Conservation (phyloP, 2,888 invertebrate genomes). For the Thymelicus lineola region DNA sequence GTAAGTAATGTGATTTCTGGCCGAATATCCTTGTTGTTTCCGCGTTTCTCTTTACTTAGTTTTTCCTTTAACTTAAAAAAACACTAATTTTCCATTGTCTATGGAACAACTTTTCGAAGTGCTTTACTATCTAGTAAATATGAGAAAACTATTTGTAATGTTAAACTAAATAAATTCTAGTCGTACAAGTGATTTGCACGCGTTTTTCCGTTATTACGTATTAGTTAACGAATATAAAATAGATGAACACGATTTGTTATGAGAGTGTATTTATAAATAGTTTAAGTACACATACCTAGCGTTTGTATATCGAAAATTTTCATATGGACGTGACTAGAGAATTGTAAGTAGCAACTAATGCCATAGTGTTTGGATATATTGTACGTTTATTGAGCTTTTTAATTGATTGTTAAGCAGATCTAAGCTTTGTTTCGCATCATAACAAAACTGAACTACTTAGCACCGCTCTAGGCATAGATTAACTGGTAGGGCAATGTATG, state of each 20-base stretch:
- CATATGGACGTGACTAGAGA: conserved; percentile 71
- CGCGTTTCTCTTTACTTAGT: conserved; percentile 17
- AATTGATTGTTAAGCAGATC: conserved; percentile 48
- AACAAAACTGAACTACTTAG: conserved; percentile 23
- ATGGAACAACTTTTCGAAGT: conserved; percentile 82
- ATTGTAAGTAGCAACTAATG: conserved; percentile 62
- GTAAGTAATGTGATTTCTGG: conserved; percentile 54
- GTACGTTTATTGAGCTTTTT: conserved; percentile 52
- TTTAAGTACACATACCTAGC: conserved; percentile 70
- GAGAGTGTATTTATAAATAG: conserved; percentile 73
- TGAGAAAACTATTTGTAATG: conserved; percentile 79
- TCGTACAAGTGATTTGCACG: conserved; percentile 78
- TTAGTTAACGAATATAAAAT: conserved; percentile 47
- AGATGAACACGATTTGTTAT: conserved; percentile 75
- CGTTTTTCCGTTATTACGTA: conserved; percentile 50
- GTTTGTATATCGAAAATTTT: conserved; percentile 78
- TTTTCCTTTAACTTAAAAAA: conserved; percentile 21
- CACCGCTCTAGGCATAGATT: conserved; percentile 34
- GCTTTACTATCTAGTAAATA: conserved; percentile 85
- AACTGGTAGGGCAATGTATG: conserved; percentile 26
- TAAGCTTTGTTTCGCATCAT: conserved; percentile 41
- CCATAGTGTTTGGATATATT: conserved; percentile 55
- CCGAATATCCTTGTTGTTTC: conserved; percentile 26
- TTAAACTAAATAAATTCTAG: conserved; percentile 74
- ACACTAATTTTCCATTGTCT: conserved; percentile 57